Base-by-base conservation (phyloP, 2,113 vertebrate genomes). In the Dunckerocampus dactyliophorus region DNA sequence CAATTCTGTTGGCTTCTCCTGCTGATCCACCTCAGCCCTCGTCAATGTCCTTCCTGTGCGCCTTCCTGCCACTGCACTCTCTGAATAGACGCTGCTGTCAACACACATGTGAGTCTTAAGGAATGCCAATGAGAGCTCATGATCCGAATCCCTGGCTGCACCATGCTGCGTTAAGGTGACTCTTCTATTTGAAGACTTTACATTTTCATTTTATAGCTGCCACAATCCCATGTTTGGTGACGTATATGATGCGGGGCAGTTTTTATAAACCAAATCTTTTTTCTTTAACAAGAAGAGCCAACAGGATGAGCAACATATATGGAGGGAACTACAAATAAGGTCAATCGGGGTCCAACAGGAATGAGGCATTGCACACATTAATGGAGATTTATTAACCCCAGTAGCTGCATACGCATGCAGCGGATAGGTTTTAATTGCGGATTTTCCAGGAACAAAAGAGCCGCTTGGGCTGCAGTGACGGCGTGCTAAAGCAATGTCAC, bases 361-460 rank as follows among this genome's bases (percentile, higher is more conserved):
- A 65, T 49, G 64, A 79, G 61, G 62, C 62, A 21, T 49, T 59
- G 61, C 60, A 34, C 69, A 28, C 15, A 46, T 31, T 53, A 52
- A 72, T 71, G 71, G 71, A 67, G 77, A 73, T 67, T 53, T 31
- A 42, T 73, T 52, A 49, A 59, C 28, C 39, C 63, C 64, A 20
- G 54, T 49, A 28, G 73, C 64, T 49, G 66, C 71, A 59, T 59
- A 31, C 65, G 61, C 43, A 43, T 69, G 75, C 51, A 65, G 67
- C 7, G 51, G 53, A 55, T 14, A 54, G 47, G 53, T 69, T 72
- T 60, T 56, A 64, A 69, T 57, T 72, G 56, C 59, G 20, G 76
- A 57, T 72, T 79, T 65, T 72, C 69, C 17, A 53, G 71, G 67
- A 77, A 81, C 74, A 82, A 86, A 77, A 79, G 75, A 79, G 69